phyloP scores from a whole-genome alignment of 30 jellyfish, hydroid and myxozoan genomes.

The Aurelia sp. region DNA sequence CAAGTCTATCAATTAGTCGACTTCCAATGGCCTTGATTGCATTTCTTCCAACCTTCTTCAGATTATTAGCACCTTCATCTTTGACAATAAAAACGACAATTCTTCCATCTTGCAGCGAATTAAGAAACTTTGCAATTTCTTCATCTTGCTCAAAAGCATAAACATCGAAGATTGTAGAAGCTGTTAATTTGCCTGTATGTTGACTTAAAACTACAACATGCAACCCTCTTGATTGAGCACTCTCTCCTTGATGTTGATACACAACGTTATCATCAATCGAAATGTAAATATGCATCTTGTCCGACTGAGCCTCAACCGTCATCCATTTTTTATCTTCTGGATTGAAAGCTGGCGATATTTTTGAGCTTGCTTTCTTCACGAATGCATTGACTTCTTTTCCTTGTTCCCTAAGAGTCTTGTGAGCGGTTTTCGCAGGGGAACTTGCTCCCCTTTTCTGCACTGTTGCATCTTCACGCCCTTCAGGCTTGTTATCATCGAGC shows the following conservation, averaged over 20 bases:
- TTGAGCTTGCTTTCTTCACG: too few species aligned
- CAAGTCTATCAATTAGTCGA: neutral
- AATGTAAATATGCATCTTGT: neutral
- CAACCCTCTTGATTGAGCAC: slow-evolving; percentile 57
- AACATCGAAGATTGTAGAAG: slow-evolving; percentile 68
- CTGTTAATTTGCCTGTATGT: slow-evolving; percentile 77
- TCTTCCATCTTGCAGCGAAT: slow-evolving; percentile 76
- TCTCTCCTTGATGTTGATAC: neutral
- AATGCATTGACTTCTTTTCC: too few species aligned
- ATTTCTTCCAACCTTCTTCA: neutral
- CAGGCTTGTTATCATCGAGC: too few species aligned
- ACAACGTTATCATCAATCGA: neutral
- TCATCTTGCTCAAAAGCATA: slow-evolving; percentile 55
- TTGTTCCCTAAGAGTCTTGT: too few species aligned
- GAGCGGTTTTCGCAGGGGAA: too few species aligned
- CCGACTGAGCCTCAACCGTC: neutral
- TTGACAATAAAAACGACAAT: slow-evolving; percentile 66
- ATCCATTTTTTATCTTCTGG: too few species aligned
- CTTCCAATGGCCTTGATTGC: slow-evolving; percentile 1
- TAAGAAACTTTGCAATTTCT: slow-evolving; percentile 62
- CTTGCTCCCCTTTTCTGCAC: too few species aligned
- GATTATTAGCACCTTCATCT: slow-evolving; percentile 12
- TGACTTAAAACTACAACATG: slow-evolving; percentile 79
- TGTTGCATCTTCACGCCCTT: too few species aligned
- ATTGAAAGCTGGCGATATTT: too few species aligned